phyloP scores from a whole-genome alignment of 2,797 vertebrate species.

The Xyrichtys novacula region DNA sequence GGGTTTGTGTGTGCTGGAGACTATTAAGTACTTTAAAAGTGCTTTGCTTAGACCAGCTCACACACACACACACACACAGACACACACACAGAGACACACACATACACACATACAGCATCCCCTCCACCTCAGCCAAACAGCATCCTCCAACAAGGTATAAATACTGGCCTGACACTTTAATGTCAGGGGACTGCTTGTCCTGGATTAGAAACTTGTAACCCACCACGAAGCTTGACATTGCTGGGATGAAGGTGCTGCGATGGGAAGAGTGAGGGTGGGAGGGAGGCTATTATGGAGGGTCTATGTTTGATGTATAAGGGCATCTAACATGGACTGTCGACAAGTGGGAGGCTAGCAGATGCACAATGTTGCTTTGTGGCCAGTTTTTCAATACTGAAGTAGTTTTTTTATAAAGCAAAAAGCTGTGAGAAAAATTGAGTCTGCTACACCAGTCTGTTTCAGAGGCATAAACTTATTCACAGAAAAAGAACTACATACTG shows the following conservation, averaged over 20 bases:
- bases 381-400: constrained; percentile 58
- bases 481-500: constrained; percentile 74
- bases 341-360: constrained; percentile 54
- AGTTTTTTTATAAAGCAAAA: constrained; percentile 19
- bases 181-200: constrained; percentile 93
- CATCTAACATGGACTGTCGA: constrained; percentile 76
- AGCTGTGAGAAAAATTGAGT: constrained; percentile 39
- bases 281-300: constrained; percentile 66
- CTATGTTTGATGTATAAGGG: constrained; percentile 81
- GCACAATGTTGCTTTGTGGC: constrained; percentile 59
- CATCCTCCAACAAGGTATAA: constrained; percentile 87
- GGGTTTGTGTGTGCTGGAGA: constrained; percentile 65
- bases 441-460: constrained; percentile 16
- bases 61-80: not conserved
- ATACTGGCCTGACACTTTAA: constrained; percentile 98
- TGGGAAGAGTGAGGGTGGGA: constrained; percentile 40
- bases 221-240: constrained; percentile 85
- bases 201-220: constrained; percentile 96
- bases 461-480: constrained; percentile 27
- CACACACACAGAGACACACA: constrained; percentile 15
- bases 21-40: constrained; percentile 94
- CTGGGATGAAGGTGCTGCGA: constrained; percentile 86
- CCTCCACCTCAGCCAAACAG: constrained; percentile 62
- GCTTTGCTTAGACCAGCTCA: constrained; percentile 84
- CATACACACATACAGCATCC: constrained; percentile 19